Percentiles rank a stretch among this genome's conserved stretches.
Evolutionary conservation across 2,888 invertebrate species (phyloP).

Genomic region (Plemyria rubiginata): DNA sequence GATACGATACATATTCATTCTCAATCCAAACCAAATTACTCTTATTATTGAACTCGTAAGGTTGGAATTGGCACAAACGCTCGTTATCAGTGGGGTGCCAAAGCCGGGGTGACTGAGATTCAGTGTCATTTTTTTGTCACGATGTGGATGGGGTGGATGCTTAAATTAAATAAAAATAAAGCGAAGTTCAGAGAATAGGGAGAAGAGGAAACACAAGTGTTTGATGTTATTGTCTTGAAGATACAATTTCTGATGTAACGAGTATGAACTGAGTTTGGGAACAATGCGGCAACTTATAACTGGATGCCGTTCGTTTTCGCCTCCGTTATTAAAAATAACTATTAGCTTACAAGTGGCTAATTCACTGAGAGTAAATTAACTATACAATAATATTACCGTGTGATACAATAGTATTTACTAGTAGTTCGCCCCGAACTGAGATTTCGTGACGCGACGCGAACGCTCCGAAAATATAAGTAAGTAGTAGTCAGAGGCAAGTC

Average conservation of each 20-base stretch:
- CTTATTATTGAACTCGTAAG: constrained; percentile 10
- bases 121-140: constrained; percentile 39
- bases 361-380: too few species aligned
- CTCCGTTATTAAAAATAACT: too few species aligned
- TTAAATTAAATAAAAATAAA: constrained; percentile 39
- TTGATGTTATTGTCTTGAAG: neutral
- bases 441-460: too few species aligned
- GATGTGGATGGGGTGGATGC: constrained; percentile 36
- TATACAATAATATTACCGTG: too few species aligned
- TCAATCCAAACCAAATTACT: neutral
- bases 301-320: too few species aligned
- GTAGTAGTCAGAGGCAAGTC: too few species aligned
- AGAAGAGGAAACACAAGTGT: constrained; percentile 6
- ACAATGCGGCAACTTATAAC: neutral
- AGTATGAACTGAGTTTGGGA: neutral
- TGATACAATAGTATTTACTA: neutral
- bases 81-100: constrained; percentile 13
- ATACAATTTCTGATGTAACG: neutral
- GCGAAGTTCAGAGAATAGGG: constrained; percentile 14
- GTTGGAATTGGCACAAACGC: constrained; percentile 12
- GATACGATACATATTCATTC: constrained; percentile 48
- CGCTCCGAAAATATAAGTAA: too few species aligned
- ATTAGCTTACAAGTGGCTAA: too few species aligned
- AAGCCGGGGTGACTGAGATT: constrained; percentile 34
- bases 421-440: too few species aligned